Evolutionary conservation across 2,888 invertebrate genomes (phyloP).

Genomic region (Notocelia uddmanniana): DNA sequence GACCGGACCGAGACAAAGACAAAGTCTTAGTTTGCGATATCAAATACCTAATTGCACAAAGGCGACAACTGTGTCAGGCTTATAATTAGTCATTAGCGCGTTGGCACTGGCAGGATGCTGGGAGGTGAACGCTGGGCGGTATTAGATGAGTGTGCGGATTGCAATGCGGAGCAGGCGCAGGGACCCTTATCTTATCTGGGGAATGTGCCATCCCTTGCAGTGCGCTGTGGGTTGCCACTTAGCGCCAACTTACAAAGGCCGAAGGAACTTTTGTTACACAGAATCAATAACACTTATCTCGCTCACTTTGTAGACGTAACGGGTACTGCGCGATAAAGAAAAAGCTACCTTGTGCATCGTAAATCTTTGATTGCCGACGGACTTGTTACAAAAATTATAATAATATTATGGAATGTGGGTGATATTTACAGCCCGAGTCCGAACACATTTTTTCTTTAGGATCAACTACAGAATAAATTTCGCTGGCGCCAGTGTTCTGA

Average conservation of each 20-base stretch:
- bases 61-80: constrained; percentile 42
- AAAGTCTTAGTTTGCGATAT: constrained; percentile 40
- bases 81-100: constrained; percentile 41
- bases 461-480: constrained; percentile 47
- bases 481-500: constrained; percentile 32
- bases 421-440: constrained; percentile 54
- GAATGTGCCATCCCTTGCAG: constrained; percentile 78
- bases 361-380: constrained; percentile 60
- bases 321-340: constrained; percentile 60
- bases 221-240: constrained; percentile 74
- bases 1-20: constrained; percentile 34
- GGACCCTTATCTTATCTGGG: constrained; percentile 74
- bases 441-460: constrained; percentile 28
- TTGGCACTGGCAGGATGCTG: constrained; percentile 56
- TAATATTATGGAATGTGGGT: constrained; percentile 59
- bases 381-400: constrained; percentile 56
- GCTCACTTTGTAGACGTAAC: constrained; percentile 69
- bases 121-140: constrained; percentile 50
- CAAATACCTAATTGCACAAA: constrained; percentile 36
- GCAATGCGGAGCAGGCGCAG: constrained; percentile 66
- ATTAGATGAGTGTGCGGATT: constrained; percentile 71
- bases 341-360: constrained; percentile 60
- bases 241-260: constrained; percentile 72
- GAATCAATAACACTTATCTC: constrained; percentile 76
- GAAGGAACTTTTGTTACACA: constrained; percentile 69